A percentile compares a stretch with the other conserved stretches of the same genome.
These are phyloP conservation scores for Sepioteuthis lessoniana DNA, from an alignment of 2,888 invertebrate genomes.

Conservation along the genomic window DNA sequence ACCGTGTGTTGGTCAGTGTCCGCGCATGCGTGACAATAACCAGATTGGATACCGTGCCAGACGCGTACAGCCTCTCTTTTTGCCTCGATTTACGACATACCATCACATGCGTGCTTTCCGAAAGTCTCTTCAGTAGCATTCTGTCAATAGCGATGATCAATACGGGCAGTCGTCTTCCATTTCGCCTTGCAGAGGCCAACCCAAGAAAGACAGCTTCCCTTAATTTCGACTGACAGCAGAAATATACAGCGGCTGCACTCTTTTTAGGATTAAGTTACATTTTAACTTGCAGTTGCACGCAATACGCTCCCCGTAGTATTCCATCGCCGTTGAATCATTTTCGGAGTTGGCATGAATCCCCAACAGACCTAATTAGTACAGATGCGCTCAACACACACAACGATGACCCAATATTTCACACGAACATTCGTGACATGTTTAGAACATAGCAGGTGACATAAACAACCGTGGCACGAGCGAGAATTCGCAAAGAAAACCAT, in stretches of 20 bases:
- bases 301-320: constrained; percentile 45
- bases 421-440: constrained; percentile 48
- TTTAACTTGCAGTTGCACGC: constrained; percentile 49
- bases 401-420: constrained; percentile 47
- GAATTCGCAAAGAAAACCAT: constrained; percentile 34
- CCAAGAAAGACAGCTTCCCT: constrained; percentile 38
- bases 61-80: background rate
- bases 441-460: constrained; percentile 49
- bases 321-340: constrained; percentile 42
- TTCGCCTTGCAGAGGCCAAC: constrained; percentile 33
- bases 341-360: constrained; percentile 39
- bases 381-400: constrained; percentile 33
- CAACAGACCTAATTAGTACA: constrained; percentile 43
- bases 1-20: background rate
- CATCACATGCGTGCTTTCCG: background rate
- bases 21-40: constrained; percentile 21
- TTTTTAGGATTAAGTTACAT: constrained; percentile 47
- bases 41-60: constrained; percentile 1
- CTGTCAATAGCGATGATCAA: constrained; percentile 8
- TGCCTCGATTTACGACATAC: background rate
- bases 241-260: constrained; percentile 36
- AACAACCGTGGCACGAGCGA: constrained; percentile 47
- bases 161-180: background rate
- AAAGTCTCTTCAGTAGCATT: background rate
- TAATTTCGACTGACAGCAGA: constrained; percentile 45